Conservation (phyloP, 2,797 vertebrate species). For the Hirundo rustica region DNA sequence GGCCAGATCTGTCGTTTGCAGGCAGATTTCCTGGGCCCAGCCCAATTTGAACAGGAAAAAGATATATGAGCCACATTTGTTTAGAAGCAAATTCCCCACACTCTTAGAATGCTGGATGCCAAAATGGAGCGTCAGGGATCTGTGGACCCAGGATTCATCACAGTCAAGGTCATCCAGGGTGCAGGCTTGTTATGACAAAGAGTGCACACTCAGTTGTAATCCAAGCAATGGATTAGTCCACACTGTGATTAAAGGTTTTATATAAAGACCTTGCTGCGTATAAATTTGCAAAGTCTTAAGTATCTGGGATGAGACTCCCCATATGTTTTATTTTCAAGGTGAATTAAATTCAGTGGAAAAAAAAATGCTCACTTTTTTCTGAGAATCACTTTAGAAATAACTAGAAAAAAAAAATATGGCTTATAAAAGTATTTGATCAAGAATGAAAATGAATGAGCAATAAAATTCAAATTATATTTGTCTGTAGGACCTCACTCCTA, state of each 20-base stretch:
- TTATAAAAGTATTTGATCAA: not conserved
- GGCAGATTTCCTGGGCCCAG: not conserved
- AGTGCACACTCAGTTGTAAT: not conserved
- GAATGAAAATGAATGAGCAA: not conserved
- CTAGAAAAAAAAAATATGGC: not conserved
- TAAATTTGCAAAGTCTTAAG: not conserved
- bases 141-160: not conserved
- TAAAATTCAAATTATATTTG: not conserved
- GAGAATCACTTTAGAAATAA: not conserved
- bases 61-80: not conserved
- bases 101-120: not conserved
- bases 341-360: not conserved
- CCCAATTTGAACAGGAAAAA: not conserved
- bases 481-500: not conserved
- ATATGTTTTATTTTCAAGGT: not conserved
- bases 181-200: not conserved
- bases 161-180: not conserved
- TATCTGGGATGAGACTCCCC: not conserved
- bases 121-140: not conserved
- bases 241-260: not conserved
- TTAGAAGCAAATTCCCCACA: not conserved
- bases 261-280: not conserved
- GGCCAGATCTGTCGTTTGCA: rapidly evolving
- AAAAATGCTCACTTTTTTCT: not conserved
- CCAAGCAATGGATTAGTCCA: not conserved